Evolutionary conservation across 2,888 invertebrate genomes (phyloP).

Genomic region (Xanthia togata): DNA sequence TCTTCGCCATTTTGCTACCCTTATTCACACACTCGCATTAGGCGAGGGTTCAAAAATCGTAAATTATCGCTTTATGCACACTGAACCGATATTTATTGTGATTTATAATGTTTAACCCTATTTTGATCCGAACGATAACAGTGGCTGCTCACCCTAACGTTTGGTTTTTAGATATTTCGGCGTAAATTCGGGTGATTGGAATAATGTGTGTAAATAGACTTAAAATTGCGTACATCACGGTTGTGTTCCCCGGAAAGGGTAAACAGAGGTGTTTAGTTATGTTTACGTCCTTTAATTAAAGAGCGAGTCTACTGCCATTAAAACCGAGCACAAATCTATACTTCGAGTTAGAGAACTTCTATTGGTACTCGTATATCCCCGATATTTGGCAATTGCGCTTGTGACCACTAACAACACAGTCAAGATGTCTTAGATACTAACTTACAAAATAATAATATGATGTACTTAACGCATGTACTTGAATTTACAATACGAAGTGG

Average conservation of each 20-base stretch:
- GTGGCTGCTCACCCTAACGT: constrained; percentile 61
- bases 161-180: constrained; percentile 62
- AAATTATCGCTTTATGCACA: constrained; percentile 79
- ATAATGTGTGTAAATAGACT: constrained; percentile 26
- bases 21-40: constrained; percentile 66
- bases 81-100: constrained; percentile 80
- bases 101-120: constrained; percentile 81
- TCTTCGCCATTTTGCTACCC: constrained; percentile 66
- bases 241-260: not conserved
- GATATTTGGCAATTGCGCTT: not conserved
- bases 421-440: no score
- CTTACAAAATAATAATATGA: not conserved
- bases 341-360: no score
- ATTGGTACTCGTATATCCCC: not conserved
- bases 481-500: not conserved
- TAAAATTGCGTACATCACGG: not conserved
- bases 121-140: constrained; percentile 67
- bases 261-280: not conserved
- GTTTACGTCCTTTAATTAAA: not conserved
- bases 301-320: not conserved
- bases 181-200: constrained; percentile 47
- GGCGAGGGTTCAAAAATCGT: constrained; percentile 84
- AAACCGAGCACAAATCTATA: not conserved
- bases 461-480: not conserved
- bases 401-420: not conserved